Evolutionary conservation across 2,797 vertebrate species (phyloP).

Genomic region (Scomberomorus guttatus): DNA sequence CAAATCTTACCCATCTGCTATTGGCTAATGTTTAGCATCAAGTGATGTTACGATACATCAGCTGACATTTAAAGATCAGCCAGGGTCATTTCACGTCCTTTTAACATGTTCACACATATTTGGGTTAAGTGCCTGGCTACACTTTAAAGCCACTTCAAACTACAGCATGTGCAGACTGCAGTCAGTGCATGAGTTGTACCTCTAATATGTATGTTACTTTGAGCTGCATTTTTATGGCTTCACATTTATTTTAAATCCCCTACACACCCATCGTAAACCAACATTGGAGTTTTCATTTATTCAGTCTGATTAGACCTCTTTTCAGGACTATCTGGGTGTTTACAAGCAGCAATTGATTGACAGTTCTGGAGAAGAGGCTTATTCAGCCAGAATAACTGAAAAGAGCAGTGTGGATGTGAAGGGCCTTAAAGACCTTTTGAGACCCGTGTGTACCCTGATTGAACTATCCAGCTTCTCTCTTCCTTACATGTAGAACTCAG

Average conservation of each 20-base stretch:
- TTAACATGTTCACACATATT: not conserved
- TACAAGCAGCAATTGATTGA: conserved; percentile 6
- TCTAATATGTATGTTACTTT: not conserved
- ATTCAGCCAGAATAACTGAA: conserved; percentile 9
- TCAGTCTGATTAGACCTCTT: not conserved
- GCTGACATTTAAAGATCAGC: not conserved
- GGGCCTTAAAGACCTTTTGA: not conserved
- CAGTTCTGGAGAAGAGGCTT: conserved; percentile 10
- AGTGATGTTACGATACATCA: not conserved
- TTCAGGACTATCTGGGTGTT: not conserved
- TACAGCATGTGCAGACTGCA: no score
- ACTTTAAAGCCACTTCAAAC: no score
- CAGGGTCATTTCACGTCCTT: not conserved
- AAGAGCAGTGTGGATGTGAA: not conserved
- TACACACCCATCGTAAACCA: not conserved
- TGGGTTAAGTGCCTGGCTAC: not conserved
- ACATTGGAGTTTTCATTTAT: conserved; percentile 6
- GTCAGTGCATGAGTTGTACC: not conserved
- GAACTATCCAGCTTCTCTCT: conserved; percentile 4
- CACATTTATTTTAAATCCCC: not conserved
- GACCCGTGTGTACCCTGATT: not conserved
- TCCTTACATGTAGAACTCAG: conserved; percentile 97
- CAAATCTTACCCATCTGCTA: not conserved
- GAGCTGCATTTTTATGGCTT: not conserved
- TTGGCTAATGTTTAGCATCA: not conserved